Percentiles rank a stretch among this genome's conserved stretches.
These are phyloP conservation scores for Zaprionus gabonicus DNA, from an alignment of 1,140 invertebrate species.

Conservation along the genomic window DNA sequence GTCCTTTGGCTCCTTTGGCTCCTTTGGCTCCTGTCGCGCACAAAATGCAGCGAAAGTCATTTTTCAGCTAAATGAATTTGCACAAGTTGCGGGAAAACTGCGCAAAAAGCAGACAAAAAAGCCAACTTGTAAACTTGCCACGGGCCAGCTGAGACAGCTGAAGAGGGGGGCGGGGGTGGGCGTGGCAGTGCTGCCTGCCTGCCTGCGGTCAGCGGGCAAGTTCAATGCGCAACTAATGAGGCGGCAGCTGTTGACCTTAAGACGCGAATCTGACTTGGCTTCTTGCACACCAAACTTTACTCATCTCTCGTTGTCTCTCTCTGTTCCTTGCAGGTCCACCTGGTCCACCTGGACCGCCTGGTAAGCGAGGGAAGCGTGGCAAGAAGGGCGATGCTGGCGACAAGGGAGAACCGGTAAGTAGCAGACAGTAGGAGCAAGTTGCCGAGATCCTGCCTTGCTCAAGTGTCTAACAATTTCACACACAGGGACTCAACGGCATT, in stretches of 20 bases:
- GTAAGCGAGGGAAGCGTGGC: slow-evolving; percentile 94
- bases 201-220: slow-evolving; percentile 61
- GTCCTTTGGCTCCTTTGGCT: slow-evolving; percentile 1
- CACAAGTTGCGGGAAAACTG: slow-evolving; percentile 68
- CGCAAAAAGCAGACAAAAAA: slow-evolving; percentile 62
- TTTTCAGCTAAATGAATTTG: slow-evolving; percentile 83
- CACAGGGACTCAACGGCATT: slow-evolving; percentile 95
- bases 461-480: slow-evolving; percentile 37
- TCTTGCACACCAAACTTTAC: slow-evolving; percentile 32
- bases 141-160: background rate
- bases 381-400: slow-evolving; percentile 95
- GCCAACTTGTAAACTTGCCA: slow-evolving; percentile 19
- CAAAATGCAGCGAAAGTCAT: slow-evolving; percentile 77
- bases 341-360: slow-evolving; percentile 90
- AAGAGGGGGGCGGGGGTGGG: background rate
- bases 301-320: background rate
- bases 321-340: slow-evolving; percentile 87
- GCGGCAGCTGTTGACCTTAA: slow-evolving; percentile 60
- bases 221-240: slow-evolving; percentile 76
- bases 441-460: background rate
- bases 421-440: background rate
- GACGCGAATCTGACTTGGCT: slow-evolving; percentile 20
- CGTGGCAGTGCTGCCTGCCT: background rate
- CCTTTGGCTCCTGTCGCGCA: slow-evolving; percentile 12
- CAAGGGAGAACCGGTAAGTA: slow-evolving; percentile 89